Conservation (phyloP, 1,140 invertebrate species). For the Orius insidiosus region DNA sequence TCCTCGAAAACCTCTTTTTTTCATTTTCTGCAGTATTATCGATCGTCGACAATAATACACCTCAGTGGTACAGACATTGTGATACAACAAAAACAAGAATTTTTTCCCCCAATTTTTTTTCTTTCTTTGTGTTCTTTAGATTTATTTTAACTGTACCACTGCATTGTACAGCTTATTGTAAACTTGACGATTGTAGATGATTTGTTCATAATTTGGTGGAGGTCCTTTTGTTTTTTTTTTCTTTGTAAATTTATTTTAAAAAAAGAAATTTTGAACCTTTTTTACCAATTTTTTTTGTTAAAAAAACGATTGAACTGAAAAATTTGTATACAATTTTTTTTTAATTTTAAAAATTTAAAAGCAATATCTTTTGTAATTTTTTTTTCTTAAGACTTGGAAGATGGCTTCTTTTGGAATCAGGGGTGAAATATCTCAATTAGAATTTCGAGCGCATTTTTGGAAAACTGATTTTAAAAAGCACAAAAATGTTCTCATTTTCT, state of each 20-base stretch:
- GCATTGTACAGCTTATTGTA: too few species aligned
- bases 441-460: too few species aligned
- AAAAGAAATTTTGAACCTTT: constrained; percentile 1
- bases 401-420: background rate
- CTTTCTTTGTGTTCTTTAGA: constrained; percentile 1
- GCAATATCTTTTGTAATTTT: constrained; percentile 15
- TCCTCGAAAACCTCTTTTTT: background rate
- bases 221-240: constrained; percentile 12
- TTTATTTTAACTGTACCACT: too few species aligned
- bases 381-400: background rate
- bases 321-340: constrained; percentile 5
- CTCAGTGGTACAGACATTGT: background rate
- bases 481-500: too few species aligned
- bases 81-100: too few species aligned
- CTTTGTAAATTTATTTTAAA: constrained; percentile 8
- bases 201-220: constrained; percentile 15
- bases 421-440: background rate
- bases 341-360: constrained; percentile 13
- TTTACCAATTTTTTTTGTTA: constrained; percentile 5
- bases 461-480: too few species aligned
- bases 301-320: background rate
- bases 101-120: background rate
- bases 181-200: constrained; percentile 9
- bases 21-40: background rate
- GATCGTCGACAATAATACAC: background rate